Evolutionary conservation across 1,140 invertebrate genomes (phyloP).

Genomic region (Oryctes rhinoceros): DNA sequence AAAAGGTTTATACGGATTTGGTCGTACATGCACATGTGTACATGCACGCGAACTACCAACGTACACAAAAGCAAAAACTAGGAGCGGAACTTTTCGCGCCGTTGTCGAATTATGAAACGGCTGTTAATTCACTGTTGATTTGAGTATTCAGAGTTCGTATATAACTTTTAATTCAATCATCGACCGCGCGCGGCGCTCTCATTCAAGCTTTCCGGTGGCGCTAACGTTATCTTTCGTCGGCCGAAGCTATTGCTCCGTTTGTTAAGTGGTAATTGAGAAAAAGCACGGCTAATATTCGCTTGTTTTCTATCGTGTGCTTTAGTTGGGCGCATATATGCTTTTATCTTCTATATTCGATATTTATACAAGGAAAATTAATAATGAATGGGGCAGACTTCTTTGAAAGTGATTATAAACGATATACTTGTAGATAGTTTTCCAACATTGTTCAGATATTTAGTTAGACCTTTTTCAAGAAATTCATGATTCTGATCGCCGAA

Average conservation of each 20-base stretch:
- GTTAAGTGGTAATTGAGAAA: slow-evolving; percentile 11
- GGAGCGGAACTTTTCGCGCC: slow-evolving; percentile 25
- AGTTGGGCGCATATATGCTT: neutral
- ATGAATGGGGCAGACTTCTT: too few relatives aligned
- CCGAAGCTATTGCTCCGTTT: neutral
- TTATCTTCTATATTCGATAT: neutral
- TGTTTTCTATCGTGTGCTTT: too few relatives aligned
- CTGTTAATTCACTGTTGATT: slow-evolving; percentile 53
- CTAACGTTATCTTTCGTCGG: slow-evolving; percentile 43
- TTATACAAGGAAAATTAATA: too few relatives aligned
- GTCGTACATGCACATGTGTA: too few relatives aligned
- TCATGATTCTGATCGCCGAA: too few relatives aligned
- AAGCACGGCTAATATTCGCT: too few relatives aligned
- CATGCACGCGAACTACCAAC: too few relatives aligned
- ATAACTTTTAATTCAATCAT: slow-evolving; percentile 53
- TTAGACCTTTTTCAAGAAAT: too few relatives aligned
- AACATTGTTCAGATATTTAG: too few relatives aligned
- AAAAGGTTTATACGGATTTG: too few relatives aligned
- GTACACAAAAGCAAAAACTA: neutral
- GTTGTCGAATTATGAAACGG: slow-evolving; percentile 52
- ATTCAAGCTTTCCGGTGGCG: slow-evolving; percentile 48
- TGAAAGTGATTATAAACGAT: too few relatives aligned
- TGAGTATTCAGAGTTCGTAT: slow-evolving; percentile 50
- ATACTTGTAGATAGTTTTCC: too few relatives aligned
- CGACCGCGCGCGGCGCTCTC: slow-evolving; percentile 29